Base-by-base conservation (phyloP, 1,140 invertebrate species). In the Apis dorsata region DNA sequence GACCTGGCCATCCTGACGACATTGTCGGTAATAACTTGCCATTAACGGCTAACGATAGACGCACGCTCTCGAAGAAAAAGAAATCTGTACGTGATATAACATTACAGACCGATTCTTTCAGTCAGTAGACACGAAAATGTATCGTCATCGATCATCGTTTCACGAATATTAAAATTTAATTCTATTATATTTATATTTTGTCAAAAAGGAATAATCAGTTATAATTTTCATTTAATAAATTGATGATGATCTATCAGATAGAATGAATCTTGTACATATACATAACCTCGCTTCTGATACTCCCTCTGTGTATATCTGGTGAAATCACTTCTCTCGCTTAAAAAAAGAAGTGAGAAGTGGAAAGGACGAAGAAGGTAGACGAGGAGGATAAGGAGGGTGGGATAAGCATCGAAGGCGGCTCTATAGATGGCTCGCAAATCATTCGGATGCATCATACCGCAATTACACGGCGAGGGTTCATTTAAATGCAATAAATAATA, bases 401-500 rank as follows among this genome's bases (percentile, higher is more conserved):
- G 77, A 84, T 77, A 86, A 85, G 86, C 80, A 78, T 91, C 80
- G 81, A 90, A 90, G 89, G 88, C 88, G 90, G 83, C 89, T 86
- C 87, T 83, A 88, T 79, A 84, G 87, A 86, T 81, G 88, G 86
- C 90, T 91, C 90, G 91, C 93, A 94, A 94, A 94, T 94, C 93
- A 93, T 93, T 80, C 84, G 83, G 90, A 93, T 92, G 92, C 92
- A 93, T 93, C 92, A 92, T 89, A 89, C 90, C 87, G 92, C 93
- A 93, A 94, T 94, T 94, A 94, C 93, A 94, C 91, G 92, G 90
- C 91, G 90, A 92, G 91, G 89, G 91, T 94, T 94, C 93, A 93
- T 94, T 94, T 94, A 92, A 93, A 92, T 88, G 90, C 92, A 80
- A 93, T 94, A 94, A 94, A 94, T 94, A 93, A 92, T 91, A 87